A percentile compares a stretch with the other conserved stretches of the same genome.
phyloP scores from a whole-genome alignment of 2,113 vertebrate species.

The Mesoclemmys tuberculata region DNA sequence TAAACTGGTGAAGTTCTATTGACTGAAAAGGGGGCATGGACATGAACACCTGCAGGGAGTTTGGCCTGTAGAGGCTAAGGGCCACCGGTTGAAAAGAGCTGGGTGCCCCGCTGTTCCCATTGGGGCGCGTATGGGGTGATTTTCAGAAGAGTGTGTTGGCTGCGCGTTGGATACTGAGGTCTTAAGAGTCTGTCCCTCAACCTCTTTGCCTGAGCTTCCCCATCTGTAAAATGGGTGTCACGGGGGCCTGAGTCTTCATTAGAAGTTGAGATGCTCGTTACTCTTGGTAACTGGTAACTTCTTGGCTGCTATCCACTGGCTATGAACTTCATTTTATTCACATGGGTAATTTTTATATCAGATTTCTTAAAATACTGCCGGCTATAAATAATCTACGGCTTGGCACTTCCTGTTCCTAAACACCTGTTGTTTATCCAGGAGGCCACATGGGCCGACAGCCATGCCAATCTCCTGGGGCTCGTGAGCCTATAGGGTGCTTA shows the following conservation, averaged over 20 bases:
- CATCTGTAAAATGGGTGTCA: accelerated
- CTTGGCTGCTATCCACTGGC: not conserved
- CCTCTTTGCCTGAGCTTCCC: not conserved
- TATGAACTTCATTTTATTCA: not conserved
- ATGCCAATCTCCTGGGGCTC: not conserved
- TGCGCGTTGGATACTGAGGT: not conserved
- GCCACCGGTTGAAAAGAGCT: not conserved
- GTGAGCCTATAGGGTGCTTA: not conserved
- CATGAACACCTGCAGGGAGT: no score
- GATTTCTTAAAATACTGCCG: constrained; percentile 13
- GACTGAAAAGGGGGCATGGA: no score
- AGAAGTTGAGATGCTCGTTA: not conserved
- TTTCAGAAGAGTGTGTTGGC: not conserved
- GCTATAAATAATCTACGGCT: not conserved
- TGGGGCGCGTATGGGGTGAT: not conserved
- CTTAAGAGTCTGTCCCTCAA: not conserved
- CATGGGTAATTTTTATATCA: not conserved
- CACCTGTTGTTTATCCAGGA: not conserved
- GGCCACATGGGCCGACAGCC: not conserved
- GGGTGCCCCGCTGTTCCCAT: not conserved
- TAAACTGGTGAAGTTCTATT: no score
- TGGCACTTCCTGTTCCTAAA: not conserved
- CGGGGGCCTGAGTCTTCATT: not conserved
- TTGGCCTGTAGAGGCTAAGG: not conserved
- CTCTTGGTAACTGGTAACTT: not conserved